Evolutionary conservation across 2,113 vertebrate species (phyloP).

Genomic region (Oreocharis arfaki): DNA sequence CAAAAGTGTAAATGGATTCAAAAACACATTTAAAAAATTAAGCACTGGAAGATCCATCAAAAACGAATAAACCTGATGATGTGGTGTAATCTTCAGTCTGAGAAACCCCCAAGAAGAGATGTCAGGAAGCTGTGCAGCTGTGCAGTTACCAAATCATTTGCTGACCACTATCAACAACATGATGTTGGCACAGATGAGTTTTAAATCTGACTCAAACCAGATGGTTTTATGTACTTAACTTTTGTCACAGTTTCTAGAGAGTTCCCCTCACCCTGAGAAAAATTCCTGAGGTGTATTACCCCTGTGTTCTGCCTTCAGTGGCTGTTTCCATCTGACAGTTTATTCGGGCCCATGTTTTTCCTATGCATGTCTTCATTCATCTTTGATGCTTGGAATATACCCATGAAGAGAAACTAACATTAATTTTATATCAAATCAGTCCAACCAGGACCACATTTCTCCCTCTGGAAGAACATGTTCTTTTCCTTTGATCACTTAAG

Average conservation of each 20-base stretch:
- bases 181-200: background rate
- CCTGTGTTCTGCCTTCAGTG: background rate
- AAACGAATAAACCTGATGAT: slow-evolving; percentile 23
- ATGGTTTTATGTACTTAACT: background rate
- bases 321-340: background rate
- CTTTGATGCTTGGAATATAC: background rate
- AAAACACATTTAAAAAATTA: slow-evolving; percentile 10
- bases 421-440: background rate
- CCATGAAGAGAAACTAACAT: background rate
- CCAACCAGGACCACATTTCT: background rate
- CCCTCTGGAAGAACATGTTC: background rate
- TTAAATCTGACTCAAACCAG: background rate
- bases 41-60: background rate
- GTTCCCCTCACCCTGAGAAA: background rate
- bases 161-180: background rate
- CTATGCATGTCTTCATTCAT: background rate
- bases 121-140: background rate
- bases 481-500: background rate
- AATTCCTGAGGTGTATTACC: background rate
- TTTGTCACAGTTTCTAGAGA: background rate
- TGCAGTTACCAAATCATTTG: background rate
- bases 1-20: slow-evolving; percentile 13
- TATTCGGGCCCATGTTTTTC: background rate
- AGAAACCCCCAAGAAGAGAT: background rate
- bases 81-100: background rate